Evolutionary conservation across 2,797 vertebrate species (phyloP).

Genomic region (Aldrovandia affinis): DNA sequence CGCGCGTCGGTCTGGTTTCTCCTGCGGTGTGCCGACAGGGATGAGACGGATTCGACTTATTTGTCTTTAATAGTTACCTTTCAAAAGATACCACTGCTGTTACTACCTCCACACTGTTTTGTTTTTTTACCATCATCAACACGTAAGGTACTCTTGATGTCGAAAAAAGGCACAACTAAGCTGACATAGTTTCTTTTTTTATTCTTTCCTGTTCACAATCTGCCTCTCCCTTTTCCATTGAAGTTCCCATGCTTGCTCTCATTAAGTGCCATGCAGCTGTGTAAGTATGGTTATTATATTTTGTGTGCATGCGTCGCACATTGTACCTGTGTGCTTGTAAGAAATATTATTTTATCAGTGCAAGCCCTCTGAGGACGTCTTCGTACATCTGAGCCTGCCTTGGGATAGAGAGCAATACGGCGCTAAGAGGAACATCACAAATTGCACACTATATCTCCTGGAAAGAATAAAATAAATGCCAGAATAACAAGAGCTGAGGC

Average conservation of each 20-base stretch:
- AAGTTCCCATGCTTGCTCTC: slow-evolving; percentile 77
- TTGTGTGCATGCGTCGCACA: slow-evolving; percentile 57
- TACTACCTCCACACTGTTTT: slow-evolving; percentile 60
- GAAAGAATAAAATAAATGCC: slow-evolving; percentile 72
- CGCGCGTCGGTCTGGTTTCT: too few species aligned
- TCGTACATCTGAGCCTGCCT: slow-evolving; percentile 78
- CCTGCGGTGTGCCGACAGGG: slow-evolving; percentile 46
- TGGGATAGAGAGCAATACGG: slow-evolving; percentile 68
- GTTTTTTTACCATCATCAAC: slow-evolving; percentile 74
- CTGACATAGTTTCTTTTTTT: slow-evolving; percentile 73
- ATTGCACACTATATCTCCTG: slow-evolving; percentile 71
- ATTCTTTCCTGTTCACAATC: slow-evolving; percentile 57
- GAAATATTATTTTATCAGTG: slow-evolving; percentile 78
- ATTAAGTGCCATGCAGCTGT: slow-evolving; percentile 77
- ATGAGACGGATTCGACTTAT: slow-evolving; percentile 65
- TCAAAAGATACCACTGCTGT: slow-evolving; percentile 67
- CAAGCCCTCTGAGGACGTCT: slow-evolving; percentile 78
- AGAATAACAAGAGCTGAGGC: slow-evolving; percentile 72
- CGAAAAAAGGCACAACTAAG: slow-evolving; percentile 76
- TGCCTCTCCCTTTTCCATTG: slow-evolving; percentile 60
- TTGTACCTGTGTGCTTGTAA: slow-evolving; percentile 65
- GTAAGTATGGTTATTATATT: slow-evolving; percentile 79
- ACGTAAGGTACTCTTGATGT: slow-evolving; percentile 74
- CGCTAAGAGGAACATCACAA: slow-evolving; percentile 75
- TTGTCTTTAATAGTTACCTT: slow-evolving; percentile 80